Conservation (phyloP, 2,113 vertebrate species). For the Aplodontia rufa region DNA sequence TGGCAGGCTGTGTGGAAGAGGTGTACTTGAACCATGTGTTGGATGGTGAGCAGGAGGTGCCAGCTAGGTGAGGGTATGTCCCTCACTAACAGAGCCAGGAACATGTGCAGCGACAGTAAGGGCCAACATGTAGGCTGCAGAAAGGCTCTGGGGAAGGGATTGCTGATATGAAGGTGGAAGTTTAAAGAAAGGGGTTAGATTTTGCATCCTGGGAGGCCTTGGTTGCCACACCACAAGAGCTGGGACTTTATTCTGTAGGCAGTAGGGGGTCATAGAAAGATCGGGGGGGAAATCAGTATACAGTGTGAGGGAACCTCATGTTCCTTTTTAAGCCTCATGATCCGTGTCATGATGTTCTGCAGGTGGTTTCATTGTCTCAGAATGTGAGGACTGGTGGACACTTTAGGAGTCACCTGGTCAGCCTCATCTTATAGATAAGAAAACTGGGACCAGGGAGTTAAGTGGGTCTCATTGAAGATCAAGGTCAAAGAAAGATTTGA, state of each 20-base stretch:
- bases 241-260: not conserved
- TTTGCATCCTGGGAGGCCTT: not conserved
- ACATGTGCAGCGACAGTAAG: not conserved
- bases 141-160: not conserved
- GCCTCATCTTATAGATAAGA: not conserved
- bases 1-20: not conserved
- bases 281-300: not conserved
- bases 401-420: not conserved
- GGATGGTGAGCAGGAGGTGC: not conserved
- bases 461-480: not conserved
- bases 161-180: not conserved
- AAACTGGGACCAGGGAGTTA: not conserved
- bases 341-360: not conserved
- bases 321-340: not conserved
- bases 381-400: not conserved
- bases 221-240: not conserved
- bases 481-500: not conserved
- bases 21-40: not conserved
- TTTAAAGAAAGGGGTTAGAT: not conserved
- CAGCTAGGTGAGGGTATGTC: not conserved
- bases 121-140: not conserved
- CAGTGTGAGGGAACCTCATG: not conserved
- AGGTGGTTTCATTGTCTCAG: not conserved
- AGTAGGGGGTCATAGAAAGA: not conserved
- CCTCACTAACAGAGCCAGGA: not conserved